These are phyloP conservation scores for Andricus curvator DNA, from an alignment of 2,888 invertebrate species.

Conservation along the genomic window DNA sequence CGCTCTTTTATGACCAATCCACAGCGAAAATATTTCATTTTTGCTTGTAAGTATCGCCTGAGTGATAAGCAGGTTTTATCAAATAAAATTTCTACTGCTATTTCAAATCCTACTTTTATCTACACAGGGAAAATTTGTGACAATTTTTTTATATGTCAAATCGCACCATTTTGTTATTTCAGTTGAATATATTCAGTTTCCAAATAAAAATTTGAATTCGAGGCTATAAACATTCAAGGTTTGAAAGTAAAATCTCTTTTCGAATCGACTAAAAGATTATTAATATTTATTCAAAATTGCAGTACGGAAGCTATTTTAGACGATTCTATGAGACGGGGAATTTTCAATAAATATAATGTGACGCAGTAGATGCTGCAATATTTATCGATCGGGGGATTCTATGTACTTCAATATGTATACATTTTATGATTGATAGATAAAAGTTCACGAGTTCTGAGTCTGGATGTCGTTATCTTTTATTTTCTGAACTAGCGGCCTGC, in stretches of 20 bases:
- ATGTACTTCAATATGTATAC: neutral
- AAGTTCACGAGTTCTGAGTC: neutral
- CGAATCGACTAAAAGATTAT: too few relatives aligned
- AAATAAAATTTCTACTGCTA: neutral
- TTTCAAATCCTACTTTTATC: neutral
- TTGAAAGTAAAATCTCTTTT: too few relatives aligned
- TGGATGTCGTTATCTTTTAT: neutral
- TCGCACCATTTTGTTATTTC: neutral
- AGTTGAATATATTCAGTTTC: too few relatives aligned
- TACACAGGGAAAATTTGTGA: neutral
- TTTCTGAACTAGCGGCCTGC: too few relatives aligned
- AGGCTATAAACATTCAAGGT: too few relatives aligned
- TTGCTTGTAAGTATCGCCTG: neutral
- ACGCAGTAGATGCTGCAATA: conserved; percentile 13
- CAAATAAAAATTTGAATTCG: too few relatives aligned
- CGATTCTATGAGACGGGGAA: neutral
- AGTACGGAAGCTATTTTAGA: too few relatives aligned
- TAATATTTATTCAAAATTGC: too few relatives aligned
- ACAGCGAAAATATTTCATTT: conserved; percentile 7
- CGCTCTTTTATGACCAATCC: neutral
- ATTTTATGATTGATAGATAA: conserved; percentile 1
- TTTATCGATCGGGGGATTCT: neutral
- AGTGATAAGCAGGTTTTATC: neutral
- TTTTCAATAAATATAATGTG: conserved; percentile 2
- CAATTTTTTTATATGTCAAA: neutral